These are phyloP conservation scores for Hybos culiciformis DNA, from an alignment of 2,888 invertebrate species.

Conservation along the genomic window DNA sequence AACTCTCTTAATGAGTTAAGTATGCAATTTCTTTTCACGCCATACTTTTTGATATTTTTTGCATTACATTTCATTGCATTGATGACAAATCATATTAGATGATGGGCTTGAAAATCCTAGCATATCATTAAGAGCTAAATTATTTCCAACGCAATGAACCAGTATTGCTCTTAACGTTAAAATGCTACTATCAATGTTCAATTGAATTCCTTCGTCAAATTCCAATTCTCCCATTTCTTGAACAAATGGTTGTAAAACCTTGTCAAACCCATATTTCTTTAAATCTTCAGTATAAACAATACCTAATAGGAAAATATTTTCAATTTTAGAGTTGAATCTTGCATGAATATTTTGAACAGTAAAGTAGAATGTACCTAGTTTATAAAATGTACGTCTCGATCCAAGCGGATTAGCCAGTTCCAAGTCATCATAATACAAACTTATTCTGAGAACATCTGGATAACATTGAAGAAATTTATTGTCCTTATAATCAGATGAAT, in stretches of 20 bases:
- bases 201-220: not conserved
- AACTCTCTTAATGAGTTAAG: not conserved
- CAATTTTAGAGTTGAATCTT: slow-evolving; percentile 2
- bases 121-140: slow-evolving; percentile 3
- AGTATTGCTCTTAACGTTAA: not conserved
- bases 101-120: not conserved
- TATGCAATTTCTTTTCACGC: not conserved
- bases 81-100: slow-evolving; percentile 1
- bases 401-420: slow-evolving; percentile 7
- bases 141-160: slow-evolving; percentile 1
- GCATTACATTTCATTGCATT: not conserved
- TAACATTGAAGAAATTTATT: not conserved
- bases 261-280: slow-evolving; percentile 8
- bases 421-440: slow-evolving; percentile 8
- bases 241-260: slow-evolving; percentile 5
- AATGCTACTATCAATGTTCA: too few species aligned
- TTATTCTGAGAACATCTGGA: not conserved
- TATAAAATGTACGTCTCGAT: slow-evolving; percentile 8
- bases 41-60: not conserved
- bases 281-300: slow-evolving; percentile 7
- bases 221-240: slow-evolving; percentile 1
- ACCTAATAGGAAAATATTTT: slow-evolving; percentile 7
- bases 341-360: slow-evolving; percentile 5
- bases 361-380: slow-evolving; percentile 7
- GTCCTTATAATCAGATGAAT: not conserved